These are phyloP conservation scores for Solen grandis DNA, from an alignment of 1,140 invertebrate genomes.

Conservation along the genomic window DNA sequence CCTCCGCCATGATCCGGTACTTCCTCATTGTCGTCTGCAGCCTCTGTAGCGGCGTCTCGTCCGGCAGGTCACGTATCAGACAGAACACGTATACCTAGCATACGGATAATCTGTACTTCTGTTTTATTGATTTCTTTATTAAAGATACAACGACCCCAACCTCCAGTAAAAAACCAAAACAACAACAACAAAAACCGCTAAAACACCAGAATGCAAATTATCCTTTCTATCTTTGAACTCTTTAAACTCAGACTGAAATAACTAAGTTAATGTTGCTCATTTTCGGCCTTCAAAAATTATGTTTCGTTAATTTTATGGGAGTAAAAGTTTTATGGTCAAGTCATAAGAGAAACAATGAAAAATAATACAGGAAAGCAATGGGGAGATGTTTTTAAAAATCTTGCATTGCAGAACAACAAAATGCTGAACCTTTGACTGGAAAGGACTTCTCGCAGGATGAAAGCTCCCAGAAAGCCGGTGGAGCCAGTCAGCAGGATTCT, in stretches of 20 bases:
- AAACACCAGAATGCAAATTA: too few species aligned
- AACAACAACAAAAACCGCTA: neutral
- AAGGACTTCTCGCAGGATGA: conserved; percentile 79
- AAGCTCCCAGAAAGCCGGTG: conserved; percentile 82
- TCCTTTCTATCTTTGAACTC: too few species aligned
- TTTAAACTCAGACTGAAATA: too few species aligned
- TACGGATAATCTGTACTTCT: neutral
- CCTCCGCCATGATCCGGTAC: conserved; percentile 75
- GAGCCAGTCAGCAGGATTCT: conserved; percentile 81
- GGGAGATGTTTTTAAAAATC: too few species aligned
- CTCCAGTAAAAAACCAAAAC: too few species aligned
- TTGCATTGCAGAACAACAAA: too few species aligned
- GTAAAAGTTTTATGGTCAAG: too few species aligned
- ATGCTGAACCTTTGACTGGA: conserved; percentile 76
- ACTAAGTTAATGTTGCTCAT: too few species aligned
- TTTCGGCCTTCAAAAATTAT: too few species aligned
- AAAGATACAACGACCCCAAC: neutral
- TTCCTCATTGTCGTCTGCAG: conserved; percentile 76
- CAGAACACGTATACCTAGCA: conserved; percentile 80
- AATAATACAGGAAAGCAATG: too few species aligned
- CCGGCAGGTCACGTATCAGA: conserved; percentile 79
- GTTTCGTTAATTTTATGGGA: too few species aligned
- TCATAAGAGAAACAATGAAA: too few species aligned
- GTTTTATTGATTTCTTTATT: neutral
- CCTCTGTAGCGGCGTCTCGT: conserved; percentile 71